Evolutionary conservation across 1,140 invertebrate genomes (phyloP).

Genomic region (Drosophila miranda): DNA sequence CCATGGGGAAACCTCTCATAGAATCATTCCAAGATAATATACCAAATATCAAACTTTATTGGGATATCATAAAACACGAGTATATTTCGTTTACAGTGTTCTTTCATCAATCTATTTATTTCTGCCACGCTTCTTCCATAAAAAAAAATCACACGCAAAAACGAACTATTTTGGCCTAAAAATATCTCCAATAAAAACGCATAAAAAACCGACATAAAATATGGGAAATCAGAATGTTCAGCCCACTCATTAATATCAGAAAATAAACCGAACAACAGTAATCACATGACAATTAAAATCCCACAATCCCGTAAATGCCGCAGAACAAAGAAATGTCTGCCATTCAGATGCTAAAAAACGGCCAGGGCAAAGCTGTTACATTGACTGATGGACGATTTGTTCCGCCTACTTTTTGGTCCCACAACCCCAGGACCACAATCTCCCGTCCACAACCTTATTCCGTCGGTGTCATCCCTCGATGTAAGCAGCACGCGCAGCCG

Average conservation of each 20-base stretch:
- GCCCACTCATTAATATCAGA: constrained; percentile 70
- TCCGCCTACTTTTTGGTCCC: constrained; percentile 66
- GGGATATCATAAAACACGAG: no score
- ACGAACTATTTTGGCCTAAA: constrained; percentile 22
- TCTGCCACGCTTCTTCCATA: constrained; percentile 47
- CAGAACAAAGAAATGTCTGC: constrained; percentile 23
- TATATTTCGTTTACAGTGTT: no score
- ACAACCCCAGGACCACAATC: constrained; percentile 7
- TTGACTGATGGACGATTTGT: constrained; percentile 77
- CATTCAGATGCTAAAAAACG: constrained; percentile 61
- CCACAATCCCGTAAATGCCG: constrained; percentile 49
- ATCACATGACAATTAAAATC: constrained; percentile 62
- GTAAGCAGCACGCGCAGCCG: constrained; percentile 59
- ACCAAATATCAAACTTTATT: no score
- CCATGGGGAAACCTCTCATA: no score
- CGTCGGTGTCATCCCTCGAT: constrained; percentile 27
- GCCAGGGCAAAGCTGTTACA: constrained; percentile 49
- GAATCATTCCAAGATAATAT: no score
- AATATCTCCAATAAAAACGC: constrained; percentile 29
- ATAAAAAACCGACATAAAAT: constrained; percentile 66
- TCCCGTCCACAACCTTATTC: no score
- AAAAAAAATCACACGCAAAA: constrained; percentile 23
- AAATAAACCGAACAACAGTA: constrained; percentile 22
- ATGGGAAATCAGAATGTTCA: constrained; percentile 18
- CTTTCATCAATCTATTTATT: background rate